phyloP scores from a whole-genome alignment of 2,888 invertebrate genomes.

The Rhyacophila evoluta region DNA sequence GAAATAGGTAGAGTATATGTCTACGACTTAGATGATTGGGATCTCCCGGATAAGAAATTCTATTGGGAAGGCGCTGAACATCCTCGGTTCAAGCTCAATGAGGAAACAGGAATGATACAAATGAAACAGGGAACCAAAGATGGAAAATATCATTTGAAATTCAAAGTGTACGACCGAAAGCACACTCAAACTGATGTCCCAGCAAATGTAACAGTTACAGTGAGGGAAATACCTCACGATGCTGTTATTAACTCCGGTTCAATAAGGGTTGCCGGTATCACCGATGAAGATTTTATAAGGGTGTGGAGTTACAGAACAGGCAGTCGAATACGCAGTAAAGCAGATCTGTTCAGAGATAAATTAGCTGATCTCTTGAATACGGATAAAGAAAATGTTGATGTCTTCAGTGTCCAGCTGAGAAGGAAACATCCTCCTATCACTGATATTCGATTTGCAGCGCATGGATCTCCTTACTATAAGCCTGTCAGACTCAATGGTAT shows the following conservation, averaged over 20 bases:
- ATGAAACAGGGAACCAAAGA: constrained; percentile 94
- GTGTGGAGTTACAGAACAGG: constrained; percentile 94
- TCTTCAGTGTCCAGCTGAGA: constrained; percentile 94
- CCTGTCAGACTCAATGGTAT: constrained; percentile 95
- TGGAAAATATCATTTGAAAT: constrained; percentile 84
- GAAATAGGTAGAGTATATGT: constrained; percentile 97
- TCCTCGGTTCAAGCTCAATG: constrained; percentile 88
- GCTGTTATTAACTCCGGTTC: constrained; percentile 97
- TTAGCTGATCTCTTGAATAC: constrained; percentile 87
- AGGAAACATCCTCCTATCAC: constrained; percentile 89
- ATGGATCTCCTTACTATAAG: constrained; percentile 96
- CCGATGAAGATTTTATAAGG: constrained; percentile 95
- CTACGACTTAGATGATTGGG: constrained; percentile 98
- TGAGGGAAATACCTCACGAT: constrained; percentile 94
- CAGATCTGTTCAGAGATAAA: constrained; percentile 90
- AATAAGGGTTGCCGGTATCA: constrained; percentile 90
- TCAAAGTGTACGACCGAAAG: constrained; percentile 93
- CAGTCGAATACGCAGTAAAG: constrained; percentile 86
- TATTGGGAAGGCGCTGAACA: constrained; percentile 92
- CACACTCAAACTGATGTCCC: constrained; percentile 95
- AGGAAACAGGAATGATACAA: constrained; percentile 94
- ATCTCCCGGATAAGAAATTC: constrained; percentile 96
- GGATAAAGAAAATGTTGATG: constrained; percentile 90
- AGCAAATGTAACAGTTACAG: constrained; percentile 95
- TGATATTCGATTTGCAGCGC: constrained; percentile 94